Evolutionary conservation across 2,888 invertebrate species (phyloP).

Genomic region (Harmothoe impar): DNA sequence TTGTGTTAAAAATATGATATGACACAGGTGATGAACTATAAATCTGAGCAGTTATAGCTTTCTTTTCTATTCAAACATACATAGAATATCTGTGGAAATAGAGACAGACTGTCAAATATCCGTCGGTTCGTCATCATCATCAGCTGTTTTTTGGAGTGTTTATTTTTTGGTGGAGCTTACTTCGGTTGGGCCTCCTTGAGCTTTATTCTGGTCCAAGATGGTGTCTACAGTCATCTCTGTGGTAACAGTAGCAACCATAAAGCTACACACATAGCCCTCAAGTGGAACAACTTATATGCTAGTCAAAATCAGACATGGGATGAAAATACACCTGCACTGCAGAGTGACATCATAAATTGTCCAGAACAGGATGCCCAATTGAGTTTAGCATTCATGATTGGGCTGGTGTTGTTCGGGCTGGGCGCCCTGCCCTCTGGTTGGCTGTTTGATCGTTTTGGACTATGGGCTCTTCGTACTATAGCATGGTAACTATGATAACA

Average conservation of each 20-base stretch:
- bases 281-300: too few species aligned
- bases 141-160: neutral
- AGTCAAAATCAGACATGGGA: too few species aligned
- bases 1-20: too few species aligned
- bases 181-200: neutral
- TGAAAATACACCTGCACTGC: neutral
- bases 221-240: neutral
- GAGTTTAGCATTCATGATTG: neutral
- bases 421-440: neutral
- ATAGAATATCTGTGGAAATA: neutral
- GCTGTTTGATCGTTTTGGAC: neutral
- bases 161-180: neutral
- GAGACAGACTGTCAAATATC: neutral
- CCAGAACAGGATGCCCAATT: neutral
- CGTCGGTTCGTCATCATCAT: neutral
- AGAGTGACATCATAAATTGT: neutral
- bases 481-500: neutral
- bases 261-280: neutral
- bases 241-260: neutral
- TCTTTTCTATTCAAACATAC: too few species aligned
- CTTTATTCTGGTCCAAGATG: conserved; percentile 5
- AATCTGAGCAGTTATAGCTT: too few species aligned
- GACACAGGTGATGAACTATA: too few species aligned
- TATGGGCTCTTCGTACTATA: neutral
- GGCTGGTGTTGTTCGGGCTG: neutral